These are phyloP conservation scores for Hoplostethus atlanticus DNA, from an alignment of 2,797 vertebrate species.

Conservation along the genomic window DNA sequence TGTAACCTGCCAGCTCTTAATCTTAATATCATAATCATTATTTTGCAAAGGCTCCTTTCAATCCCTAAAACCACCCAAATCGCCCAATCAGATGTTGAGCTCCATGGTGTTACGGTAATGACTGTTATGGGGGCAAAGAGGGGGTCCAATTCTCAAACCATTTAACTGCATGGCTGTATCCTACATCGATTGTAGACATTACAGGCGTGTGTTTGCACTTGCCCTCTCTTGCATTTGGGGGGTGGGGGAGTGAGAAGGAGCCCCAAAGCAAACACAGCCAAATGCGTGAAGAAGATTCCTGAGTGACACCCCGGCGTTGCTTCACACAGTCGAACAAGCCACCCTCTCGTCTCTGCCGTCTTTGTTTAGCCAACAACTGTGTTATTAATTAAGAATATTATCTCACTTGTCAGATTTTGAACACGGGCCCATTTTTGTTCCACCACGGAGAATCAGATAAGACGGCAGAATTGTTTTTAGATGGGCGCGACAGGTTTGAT, in stretches of 20 bases:
- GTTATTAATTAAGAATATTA: constrained; percentile 40
- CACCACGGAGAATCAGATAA: constrained; percentile 28
- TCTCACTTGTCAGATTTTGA: constrained; percentile 39
- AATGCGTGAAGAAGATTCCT: constrained; percentile 58
- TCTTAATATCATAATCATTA: constrained; percentile 73
- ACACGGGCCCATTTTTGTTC: background rate
- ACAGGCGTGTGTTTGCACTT: constrained; percentile 77
- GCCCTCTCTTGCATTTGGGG: constrained; percentile 51
- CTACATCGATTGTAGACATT: constrained; percentile 25
- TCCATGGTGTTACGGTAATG: constrained; percentile 59
- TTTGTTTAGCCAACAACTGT: constrained; percentile 48
- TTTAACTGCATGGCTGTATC: constrained; percentile 54
- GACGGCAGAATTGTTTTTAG: background rate
- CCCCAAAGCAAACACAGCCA: constrained; percentile 65
- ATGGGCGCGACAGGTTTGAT: background rate
- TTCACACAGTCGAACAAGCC: constrained; percentile 25
- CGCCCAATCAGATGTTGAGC: constrained; percentile 49
- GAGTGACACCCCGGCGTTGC: constrained; percentile 54
- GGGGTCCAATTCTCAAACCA: constrained; percentile 46
- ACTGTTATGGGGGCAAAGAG: constrained; percentile 63
- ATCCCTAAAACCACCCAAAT: constrained; percentile 62
- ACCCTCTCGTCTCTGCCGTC: constrained; percentile 16
- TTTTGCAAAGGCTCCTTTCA: constrained; percentile 64
- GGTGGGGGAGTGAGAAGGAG: background rate
- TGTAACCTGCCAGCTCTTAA: constrained; percentile 44